Evolutionary conservation across 2,797 vertebrate genomes (phyloP).

Genomic region (Telmatherina bonti): DNA sequence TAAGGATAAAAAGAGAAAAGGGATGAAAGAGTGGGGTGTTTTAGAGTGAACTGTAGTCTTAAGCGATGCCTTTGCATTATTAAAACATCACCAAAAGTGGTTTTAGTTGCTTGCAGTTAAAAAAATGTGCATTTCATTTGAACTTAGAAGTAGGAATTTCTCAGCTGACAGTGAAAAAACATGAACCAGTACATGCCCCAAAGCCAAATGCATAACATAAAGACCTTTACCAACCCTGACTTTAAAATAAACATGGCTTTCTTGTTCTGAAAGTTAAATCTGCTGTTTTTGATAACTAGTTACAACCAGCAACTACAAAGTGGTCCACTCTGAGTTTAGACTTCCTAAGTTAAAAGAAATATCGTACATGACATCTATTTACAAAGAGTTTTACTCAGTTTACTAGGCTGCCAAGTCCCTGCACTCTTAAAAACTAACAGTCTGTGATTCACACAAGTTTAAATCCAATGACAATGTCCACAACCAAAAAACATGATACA

Average conservation of each 20-base stretch:
- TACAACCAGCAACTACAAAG: neutral
- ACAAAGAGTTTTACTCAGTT: neutral
- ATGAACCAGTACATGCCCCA: no score
- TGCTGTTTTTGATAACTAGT: neutral
- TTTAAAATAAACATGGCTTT: neutral
- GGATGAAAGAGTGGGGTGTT: neutral
- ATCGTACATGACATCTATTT: neutral
- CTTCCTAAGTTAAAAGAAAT: neutral
- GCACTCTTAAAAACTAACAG: neutral
- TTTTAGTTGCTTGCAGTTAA: neutral
- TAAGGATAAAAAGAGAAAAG: constrained; percentile 52
- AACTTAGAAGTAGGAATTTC: neutral
- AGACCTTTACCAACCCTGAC: neutral
- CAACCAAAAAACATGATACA: constrained; percentile 22
- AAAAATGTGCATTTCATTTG: neutral
- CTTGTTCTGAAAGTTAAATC: neutral
- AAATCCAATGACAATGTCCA: constrained; percentile 2
- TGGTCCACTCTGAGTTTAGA: neutral
- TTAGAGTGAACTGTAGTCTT: neutral
- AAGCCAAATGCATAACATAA: neutral
- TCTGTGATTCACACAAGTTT: constrained; percentile 6
- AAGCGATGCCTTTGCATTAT: constrained; percentile 7
- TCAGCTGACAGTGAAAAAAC: neutral
- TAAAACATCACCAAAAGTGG: no score
- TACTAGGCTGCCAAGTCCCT: neutral